Evolutionary conservation across 1,140 invertebrate genomes (phyloP).

Genomic region (Drosophila varians): DNA sequence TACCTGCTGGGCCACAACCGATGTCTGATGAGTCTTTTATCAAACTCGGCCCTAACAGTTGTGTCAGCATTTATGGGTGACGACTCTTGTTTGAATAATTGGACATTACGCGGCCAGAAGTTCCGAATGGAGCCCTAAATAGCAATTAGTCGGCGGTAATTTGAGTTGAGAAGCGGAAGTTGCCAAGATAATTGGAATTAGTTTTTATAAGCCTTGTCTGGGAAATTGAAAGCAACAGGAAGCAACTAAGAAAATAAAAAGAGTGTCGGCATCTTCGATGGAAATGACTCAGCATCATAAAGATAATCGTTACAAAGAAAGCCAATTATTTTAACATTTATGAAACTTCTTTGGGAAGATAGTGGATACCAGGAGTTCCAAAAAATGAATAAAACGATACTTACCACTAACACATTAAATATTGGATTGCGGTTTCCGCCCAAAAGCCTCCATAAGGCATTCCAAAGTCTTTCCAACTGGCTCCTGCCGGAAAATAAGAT

Average conservation of each 20-base stretch:
- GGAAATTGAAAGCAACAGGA: slow-evolving; percentile 57
- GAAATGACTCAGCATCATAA: slow-evolving; percentile 26
- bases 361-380: too few species aligned
- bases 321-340: not conserved
- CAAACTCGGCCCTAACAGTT: slow-evolving; percentile 32
- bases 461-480: slow-evolving; percentile 4
- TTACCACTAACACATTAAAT: too few species aligned
- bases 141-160: slow-evolving; percentile 71
- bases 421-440: not conserved
- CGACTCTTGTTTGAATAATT: slow-evolving; percentile 68
- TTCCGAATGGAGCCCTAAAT: slow-evolving; percentile 64
- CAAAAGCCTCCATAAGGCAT: not conserved
- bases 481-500: slow-evolving; percentile 29
- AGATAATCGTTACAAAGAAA: slow-evolving; percentile 8
- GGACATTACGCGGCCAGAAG: slow-evolving; percentile 39
- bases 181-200: slow-evolving; percentile 75
- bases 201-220: slow-evolving; percentile 30
- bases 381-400: too few species aligned
- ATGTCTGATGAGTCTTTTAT: slow-evolving; percentile 74
- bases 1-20: slow-evolving; percentile 24
- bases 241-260: slow-evolving; percentile 35
- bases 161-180: slow-evolving; percentile 67
- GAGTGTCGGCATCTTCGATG: not conserved
- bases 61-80: slow-evolving; percentile 63
- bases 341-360: not conserved